Evolutionary conservation across 2,797 vertebrate species (phyloP), one percentile per base, ranked within the genome.

Genomic region (Atherinosoma microstoma): DNA sequence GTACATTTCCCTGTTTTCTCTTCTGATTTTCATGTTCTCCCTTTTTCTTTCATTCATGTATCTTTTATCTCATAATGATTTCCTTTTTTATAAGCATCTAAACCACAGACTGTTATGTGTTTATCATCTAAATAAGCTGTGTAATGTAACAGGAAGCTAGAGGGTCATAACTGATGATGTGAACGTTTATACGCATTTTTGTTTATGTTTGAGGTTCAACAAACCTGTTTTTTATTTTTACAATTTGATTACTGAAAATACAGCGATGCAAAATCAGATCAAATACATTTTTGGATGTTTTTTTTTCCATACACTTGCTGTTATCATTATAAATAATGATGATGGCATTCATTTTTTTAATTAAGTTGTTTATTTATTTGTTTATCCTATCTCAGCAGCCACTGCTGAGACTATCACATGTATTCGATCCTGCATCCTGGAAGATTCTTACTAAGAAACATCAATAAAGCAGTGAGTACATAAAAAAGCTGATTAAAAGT

Each of bases 401-500:
- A 8, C 65, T 64, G 27, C 70, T 69, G 29, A 11, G 15, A 61
- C 29, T 6, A 9, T 42, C 38, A 73, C 76, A 87, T 85, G 84
- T 66, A 69, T 69, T 79, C 22, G 6, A 47, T 87, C n/a, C 75
- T 82, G 63, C 71, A 30, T n/a, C 30, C 70, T 53, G 78, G 78
- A 62, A 20, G 45, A 61, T 15, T 77, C 76, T 61, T 84, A 57
- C 16, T 74, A 9, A 51, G 80, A 75, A 79, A 53, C 5, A 16
- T 56, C 29, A 6, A 29, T 59, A 58, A 54, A 3, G 63, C 22
- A 13, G 88, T 89, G 51, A 85, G 87, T 84, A 8, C 60, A 51
- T 9, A 2, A 27, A 30, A 56, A 13, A 18, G 0, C 1, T 40
- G 4, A 45, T 27, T 9, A 24, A 32, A 62, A 12, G 3, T n/a